These are phyloP conservation scores for Pseudopodoces humilis DNA, from an alignment of 2,113 vertebrate genomes.

Conservation along the genomic window DNA sequence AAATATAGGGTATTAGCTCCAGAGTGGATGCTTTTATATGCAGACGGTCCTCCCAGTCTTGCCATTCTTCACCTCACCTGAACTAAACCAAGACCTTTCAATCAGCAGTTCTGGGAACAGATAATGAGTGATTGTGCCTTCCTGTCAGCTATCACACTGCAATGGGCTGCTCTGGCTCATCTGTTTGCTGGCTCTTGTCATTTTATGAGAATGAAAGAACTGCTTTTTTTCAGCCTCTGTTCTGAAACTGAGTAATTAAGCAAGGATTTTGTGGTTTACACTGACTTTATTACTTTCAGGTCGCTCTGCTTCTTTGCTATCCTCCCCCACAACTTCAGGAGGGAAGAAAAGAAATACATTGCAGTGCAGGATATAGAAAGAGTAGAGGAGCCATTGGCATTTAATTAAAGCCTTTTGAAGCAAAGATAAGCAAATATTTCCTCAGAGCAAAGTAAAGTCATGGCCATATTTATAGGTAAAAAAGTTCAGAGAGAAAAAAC, in stretches of 20 bases:
- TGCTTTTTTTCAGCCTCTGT: background rate
- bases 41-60: background rate
- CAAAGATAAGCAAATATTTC: background rate
- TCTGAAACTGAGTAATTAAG: background rate
- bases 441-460: background rate
- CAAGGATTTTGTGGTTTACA: background rate
- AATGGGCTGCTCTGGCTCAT: background rate
- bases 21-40: background rate
- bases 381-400: background rate
- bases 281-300: constrained; percentile 4
- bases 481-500: background rate
- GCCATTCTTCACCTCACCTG: constrained; percentile 4
- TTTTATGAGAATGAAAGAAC: constrained; percentile 33
- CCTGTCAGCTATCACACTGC: background rate
- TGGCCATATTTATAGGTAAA: background rate
- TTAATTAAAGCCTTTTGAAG: background rate
- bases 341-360: background rate
- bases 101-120: background rate
- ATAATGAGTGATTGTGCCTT: background rate
- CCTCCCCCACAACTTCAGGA: background rate
- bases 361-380: background rate
- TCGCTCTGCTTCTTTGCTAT: background rate
- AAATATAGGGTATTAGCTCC: background rate
- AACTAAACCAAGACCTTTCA: background rate
- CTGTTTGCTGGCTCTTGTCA: background rate